Base-by-base conservation (phyloP, 2,113 vertebrate species). In the Sorex araneus region DNA sequence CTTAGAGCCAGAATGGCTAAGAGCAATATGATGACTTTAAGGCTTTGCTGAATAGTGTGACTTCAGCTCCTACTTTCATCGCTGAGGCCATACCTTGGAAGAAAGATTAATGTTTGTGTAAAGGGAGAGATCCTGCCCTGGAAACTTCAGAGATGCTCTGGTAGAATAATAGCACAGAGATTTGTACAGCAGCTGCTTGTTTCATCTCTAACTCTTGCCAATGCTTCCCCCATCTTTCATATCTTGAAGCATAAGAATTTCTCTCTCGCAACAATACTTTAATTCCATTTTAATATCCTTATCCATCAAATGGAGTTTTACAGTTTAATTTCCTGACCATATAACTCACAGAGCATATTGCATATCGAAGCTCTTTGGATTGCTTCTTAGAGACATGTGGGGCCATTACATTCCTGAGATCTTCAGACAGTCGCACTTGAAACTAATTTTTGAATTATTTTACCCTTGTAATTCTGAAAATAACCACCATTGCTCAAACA, bases 211-310 rank as follows among this genome's bases (percentile, higher is more conserved):
- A 50, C 71, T 67, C 73, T 85, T 85, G 84, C 80, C 90, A 90
- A 88, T 90, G 63, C n/a, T 79, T 60, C 27, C 73, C 50, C 66
- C 36, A 45, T 80, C 84, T 94, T 91, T 94, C 90, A 89, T 84
- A 81, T 86, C 36, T 45, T 76, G 50, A 88, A 91, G 87, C 84
- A 70, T 70, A 84, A 77, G 28, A 79, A 96, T 94, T 70, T 74
- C 75, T 90, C 91, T 90, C 71, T 92, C 89, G 69, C 64, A 94
- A 63, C 30, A 75, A 47, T 66, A 82, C 47, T 79, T 86, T 91
- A 88, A 94, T 92, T 71, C 69, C 34, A 79, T 85, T 93, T 94
- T 94, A 88, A 96, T 78, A 81, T 91, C 79, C 80, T 92, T 91
- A 88, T 86, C 81, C 84, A 92, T 76, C 64, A 87, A 74, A 73